These are phyloP conservation scores for Trialeurodes vaporariorum DNA, from an alignment of 1,140 invertebrate species.

Conservation along the genomic window DNA sequence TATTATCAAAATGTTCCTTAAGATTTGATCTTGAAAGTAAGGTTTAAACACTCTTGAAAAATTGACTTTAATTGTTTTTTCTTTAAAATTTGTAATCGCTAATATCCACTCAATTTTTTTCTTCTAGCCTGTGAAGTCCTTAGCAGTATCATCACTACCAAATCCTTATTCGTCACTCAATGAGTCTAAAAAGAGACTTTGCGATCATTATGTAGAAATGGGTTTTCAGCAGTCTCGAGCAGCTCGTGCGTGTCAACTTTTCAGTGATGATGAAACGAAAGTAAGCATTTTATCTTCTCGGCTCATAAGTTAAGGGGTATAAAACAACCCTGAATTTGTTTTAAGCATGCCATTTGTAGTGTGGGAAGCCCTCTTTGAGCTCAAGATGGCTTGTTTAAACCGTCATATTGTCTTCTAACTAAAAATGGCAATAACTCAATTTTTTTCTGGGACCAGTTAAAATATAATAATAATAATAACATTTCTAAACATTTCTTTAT, in stretches of 20 bases:
- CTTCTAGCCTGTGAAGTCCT: too few species aligned
- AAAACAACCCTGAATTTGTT: not conserved
- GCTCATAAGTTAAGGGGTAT: not conserved
- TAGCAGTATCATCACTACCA: slow-evolving; percentile 22
- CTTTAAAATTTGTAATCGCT: too few species aligned
- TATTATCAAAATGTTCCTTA: too few species aligned
- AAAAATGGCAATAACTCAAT: too few species aligned
- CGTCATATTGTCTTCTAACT: not conserved
- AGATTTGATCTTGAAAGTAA: too few species aligned
- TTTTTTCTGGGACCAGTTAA: too few species aligned
- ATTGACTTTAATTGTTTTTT: too few species aligned
- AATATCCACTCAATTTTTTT: too few species aligned
- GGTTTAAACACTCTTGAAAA: too few species aligned
- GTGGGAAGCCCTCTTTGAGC: not conserved
- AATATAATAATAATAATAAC: too few species aligned
- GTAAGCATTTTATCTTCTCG: slow-evolving; percentile 37
- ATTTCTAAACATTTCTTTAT: too few species aligned
- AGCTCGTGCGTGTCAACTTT: slow-evolving; percentile 53
- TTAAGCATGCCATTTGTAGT: not conserved
- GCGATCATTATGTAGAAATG: slow-evolving; percentile 62
- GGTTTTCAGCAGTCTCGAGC: slow-evolving; percentile 69
- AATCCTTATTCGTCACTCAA: slow-evolving; percentile 45
- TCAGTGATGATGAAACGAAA: slow-evolving; percentile 74
- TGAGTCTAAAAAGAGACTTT: slow-evolving; percentile 48
- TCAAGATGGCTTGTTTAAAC: not conserved